Evolutionary conservation across 1,140 invertebrate species (phyloP).

Genomic region (Heliconius congener): DNA sequence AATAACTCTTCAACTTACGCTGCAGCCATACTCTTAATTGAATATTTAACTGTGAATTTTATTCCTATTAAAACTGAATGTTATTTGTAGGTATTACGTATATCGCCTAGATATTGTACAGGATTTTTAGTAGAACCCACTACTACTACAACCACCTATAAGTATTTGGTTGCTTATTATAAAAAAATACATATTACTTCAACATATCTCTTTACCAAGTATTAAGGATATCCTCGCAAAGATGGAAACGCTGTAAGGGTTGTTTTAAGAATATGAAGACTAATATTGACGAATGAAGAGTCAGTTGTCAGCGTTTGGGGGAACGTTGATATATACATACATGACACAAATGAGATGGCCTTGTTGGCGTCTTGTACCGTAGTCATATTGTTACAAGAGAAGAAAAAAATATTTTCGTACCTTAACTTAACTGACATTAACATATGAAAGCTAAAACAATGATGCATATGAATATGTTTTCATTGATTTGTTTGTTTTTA

Average conservation of each 20-base stretch:
- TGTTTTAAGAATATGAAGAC: background rate
- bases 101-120: too few relatives aligned
- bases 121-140: too few relatives aligned
- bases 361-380: background rate
- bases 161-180: too few relatives aligned
- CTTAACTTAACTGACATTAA: background rate
- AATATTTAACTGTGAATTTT: too few relatives aligned
- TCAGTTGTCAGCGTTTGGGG: background rate
- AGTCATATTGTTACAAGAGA: background rate
- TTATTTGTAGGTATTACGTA: too few relatives aligned
- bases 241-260: background rate
- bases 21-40: too few relatives aligned
- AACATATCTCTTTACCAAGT: too few relatives aligned
- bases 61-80: too few relatives aligned
- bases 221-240: background rate
- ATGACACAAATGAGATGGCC: conserved; percentile 3
- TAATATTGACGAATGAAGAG: conserved; percentile 13
- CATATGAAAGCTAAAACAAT: background rate
- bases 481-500: background rate
- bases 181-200: too few relatives aligned
- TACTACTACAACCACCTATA: too few relatives aligned
- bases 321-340: background rate
- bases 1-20: too few relatives aligned
- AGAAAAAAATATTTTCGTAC: background rate
- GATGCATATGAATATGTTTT: background rate